Conservation (phyloP, 2,113 vertebrate genomes). For the Albula glossodonta region DNA sequence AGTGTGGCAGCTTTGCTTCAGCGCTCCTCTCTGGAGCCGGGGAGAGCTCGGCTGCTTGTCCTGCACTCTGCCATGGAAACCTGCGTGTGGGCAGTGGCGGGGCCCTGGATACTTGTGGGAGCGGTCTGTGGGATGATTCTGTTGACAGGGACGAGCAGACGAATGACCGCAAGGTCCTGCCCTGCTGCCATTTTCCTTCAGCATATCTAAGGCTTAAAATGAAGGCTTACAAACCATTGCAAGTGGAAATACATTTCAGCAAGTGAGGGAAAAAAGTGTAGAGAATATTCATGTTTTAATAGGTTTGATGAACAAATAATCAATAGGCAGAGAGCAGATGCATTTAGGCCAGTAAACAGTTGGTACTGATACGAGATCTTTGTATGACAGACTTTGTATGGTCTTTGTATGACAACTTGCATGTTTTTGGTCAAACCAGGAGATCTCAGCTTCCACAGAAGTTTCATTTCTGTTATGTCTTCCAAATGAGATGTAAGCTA, state of each 20-base stretch:
- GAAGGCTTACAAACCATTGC: neutral
- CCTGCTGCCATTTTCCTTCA: neutral
- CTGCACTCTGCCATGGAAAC: neutral
- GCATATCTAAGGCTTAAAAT: neutral
- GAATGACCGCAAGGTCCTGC: neutral
- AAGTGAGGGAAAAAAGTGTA: too few relatives aligned
- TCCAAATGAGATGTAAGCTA: too few relatives aligned
- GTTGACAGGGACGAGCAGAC: neutral
- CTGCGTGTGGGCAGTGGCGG: neutral
- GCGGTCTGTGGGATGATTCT: neutral
- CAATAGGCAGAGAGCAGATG: too few relatives aligned
- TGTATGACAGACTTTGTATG: too few relatives aligned
- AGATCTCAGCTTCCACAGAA: neutral
- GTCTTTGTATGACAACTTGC: too few relatives aligned
- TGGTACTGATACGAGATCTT: too few relatives aligned
- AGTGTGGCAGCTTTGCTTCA: neutral
- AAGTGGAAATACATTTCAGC: too few relatives aligned
- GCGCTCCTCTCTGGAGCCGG: neutral
- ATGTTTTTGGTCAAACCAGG: neutral
- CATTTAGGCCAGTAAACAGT: too few relatives aligned
- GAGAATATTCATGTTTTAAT: neutral
- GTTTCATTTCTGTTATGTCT: too few relatives aligned
- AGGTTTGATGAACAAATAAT: neutral
- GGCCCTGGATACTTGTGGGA: neutral
- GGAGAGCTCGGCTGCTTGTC: neutral